Base-by-base conservation (phyloP, 37 sponge, comb jelly and placozoan genomes). In the Theonella swinhoei region DNA sequence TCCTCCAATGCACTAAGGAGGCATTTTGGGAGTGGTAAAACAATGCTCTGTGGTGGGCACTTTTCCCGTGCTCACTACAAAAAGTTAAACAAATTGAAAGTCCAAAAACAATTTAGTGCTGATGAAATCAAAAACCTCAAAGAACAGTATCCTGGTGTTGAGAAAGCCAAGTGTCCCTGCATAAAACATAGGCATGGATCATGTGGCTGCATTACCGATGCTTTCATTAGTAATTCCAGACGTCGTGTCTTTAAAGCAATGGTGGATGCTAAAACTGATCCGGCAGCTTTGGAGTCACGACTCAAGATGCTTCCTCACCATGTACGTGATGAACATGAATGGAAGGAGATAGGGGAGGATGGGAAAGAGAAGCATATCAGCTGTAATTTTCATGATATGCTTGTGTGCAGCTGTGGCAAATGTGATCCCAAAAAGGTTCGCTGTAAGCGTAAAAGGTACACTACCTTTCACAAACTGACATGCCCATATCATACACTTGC, bases 41-140 rank as follows among this genome's bases (percentile, higher is more conserved):
- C 77, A 24, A 88, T 82, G 83, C 9, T 76, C 14, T 88, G 88
- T 67, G 88, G 74, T 34, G 88, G 88, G 0, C 88, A 88, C 32
- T 60, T 39, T 17, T 70, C 62, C 1, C 59, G 88, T 32, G 68
- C 82, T 19, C 88, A 88, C 14, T 4, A 28, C 1, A 65, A 80
- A 26, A 63, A 63, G 4, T 43, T 74, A 22, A 14, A 47, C 17
- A n/a, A n/a, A n/a, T n/a, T n/a, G n/a, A n/a, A n/a, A n/a, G n/a
- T n/a, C n/a, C n/a, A n/a, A n/a, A n/a, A n/a, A n/a, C n/a, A n/a
- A n/a, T n/a, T n/a, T n/a, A n/a, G n/a, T n/a, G n/a, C n/a, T n/a
- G n/a, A n/a, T n/a, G n/a, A n/a, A n/a, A n/a, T n/a, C n/a, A n/a
- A n/a, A n/a, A n/a, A n/a, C n/a, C n/a, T n/a, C n/a, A n/a, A n/a